These are phyloP conservation scores for Cryptocheilus praepositus DNA, from an alignment of 2,888 invertebrate genomes.

Conservation along the genomic window DNA sequence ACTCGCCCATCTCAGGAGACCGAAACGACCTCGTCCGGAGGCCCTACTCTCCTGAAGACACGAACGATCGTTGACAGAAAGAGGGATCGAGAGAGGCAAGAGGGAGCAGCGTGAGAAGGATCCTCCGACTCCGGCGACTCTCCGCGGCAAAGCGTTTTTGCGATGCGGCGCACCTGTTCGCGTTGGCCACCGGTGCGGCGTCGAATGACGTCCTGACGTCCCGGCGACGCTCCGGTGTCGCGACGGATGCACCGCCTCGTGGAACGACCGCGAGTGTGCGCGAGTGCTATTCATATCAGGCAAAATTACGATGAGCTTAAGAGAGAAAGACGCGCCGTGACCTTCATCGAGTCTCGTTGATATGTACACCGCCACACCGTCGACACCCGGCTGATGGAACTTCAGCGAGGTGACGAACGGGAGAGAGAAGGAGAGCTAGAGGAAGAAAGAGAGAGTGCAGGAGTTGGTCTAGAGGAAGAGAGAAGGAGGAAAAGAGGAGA, in stretches of 20 bases:
- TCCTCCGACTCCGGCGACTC: too few relatives aligned
- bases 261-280: constrained; percentile 14
- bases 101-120: constrained; percentile 9
- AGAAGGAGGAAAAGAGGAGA: constrained; percentile 12
- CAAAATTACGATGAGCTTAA: neutral
- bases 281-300: constrained; percentile 11
- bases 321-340: neutral
- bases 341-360: constrained; percentile 13
- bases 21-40: constrained; percentile 45
- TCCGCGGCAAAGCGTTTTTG: too few relatives aligned
- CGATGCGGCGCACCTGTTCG: too few relatives aligned
- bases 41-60: constrained; percentile 44
- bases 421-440: neutral
- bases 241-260: constrained; percentile 27
- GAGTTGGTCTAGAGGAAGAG: constrained; percentile 1
- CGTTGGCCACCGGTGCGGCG: too few relatives aligned
- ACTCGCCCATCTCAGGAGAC: constrained; percentile 59
- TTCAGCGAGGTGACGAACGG: constrained; percentile 13
- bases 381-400: constrained; percentile 16
- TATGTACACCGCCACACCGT: constrained; percentile 6
- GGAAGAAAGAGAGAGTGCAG: too few relatives aligned
- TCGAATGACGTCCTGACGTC: too few relatives aligned
- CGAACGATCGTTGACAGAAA: neutral
- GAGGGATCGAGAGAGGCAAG: constrained; percentile 17
- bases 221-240: neutral